Evolutionary conservation across 2,888 invertebrate genomes (phyloP), one percentile per base, ranked within the genome.

Genomic region (Listrodromus nycthemerus): DNA sequence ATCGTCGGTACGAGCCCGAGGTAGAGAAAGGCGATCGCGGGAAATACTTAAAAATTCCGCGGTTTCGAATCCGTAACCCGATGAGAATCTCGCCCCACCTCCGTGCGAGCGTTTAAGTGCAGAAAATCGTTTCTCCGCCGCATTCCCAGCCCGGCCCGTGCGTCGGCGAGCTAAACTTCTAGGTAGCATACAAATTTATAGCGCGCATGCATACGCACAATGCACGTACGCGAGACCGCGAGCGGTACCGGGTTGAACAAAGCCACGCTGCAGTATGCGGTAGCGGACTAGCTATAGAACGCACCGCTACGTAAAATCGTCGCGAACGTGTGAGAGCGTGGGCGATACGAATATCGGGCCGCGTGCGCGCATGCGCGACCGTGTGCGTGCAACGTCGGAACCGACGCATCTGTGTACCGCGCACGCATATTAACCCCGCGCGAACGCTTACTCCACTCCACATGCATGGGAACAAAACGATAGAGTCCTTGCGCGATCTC

Each of bases 171-270:
- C 24, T 85, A 67, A 78, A 84, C 87, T 86, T 88, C 81, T 80
- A 83, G 79, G 84, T 85, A 86, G 87, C 85, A 86, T 86, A 90
- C 88, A 87, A 90, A 90, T 90, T 89, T 89, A 90, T 89, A 82
- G 88, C 88, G 88, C 52, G 66, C 73, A 76, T 78, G 75, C 74
- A 76, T 58, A 89, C 88, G 89, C 90, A 90, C 90, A 88, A 90
- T 90, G 88, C 88, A 88, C 88, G 85, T 84, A 86, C 88, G 86
- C 63, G 74, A 63, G 63, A 63, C 63, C 50, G 74, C 48, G 63
- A 63, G 73, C 63, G 61, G 61, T 61, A 86, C 85, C 86, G 85
- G 80, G 85, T 87, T 88, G 86, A 88, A 90, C 90, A 89, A 90
- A 89, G 75, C 50, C 19, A 7, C 13, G 48, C 45, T 37, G 27